Conservation (phyloP, 2,113 vertebrate genomes). For the Oceanodroma tethys region DNA sequence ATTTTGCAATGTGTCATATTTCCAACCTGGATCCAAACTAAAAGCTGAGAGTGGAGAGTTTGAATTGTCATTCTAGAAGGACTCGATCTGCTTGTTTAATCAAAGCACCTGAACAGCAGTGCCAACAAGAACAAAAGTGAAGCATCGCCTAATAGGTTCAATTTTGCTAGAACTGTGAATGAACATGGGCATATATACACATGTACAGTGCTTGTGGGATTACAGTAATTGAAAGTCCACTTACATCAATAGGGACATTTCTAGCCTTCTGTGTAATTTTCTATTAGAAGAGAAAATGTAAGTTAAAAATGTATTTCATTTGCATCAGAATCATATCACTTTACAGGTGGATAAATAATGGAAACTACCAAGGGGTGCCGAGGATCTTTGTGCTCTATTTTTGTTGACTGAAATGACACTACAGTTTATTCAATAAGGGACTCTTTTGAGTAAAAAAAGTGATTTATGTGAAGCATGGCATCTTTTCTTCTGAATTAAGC, state of each 20-base stretch:
- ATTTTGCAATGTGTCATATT: constrained; percentile 6
- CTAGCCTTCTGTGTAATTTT: constrained; percentile 32
- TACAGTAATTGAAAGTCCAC: constrained; percentile 24
- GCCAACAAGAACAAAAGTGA: constrained; percentile 22
- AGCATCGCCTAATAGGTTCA: neutral
- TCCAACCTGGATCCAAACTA: neutral
- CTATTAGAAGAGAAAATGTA: constrained; percentile 20
- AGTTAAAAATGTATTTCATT: constrained; percentile 26
- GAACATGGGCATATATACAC: neutral
- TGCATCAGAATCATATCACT: constrained; percentile 29
- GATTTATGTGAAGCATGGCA: constrained; percentile 5
- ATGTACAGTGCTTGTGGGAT: constrained; percentile 1
- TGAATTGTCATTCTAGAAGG: constrained; percentile 15
- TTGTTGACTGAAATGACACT: constrained; percentile 5
- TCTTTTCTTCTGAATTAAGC: constrained; percentile 42
- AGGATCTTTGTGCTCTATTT: neutral
- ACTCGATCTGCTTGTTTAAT: neutral
- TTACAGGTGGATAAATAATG: constrained; percentile 37
- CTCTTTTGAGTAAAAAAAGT: neutral
- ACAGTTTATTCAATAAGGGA: neutral
- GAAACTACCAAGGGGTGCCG: neutral
- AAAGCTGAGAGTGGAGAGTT: neutral
- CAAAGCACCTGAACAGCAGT: neutral
- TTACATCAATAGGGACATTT: constrained; percentile 20
- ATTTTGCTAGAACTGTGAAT: neutral